Evolutionary conservation across 2,797 vertebrate species (phyloP).

Genomic region (Pteropus rufus): DNA sequence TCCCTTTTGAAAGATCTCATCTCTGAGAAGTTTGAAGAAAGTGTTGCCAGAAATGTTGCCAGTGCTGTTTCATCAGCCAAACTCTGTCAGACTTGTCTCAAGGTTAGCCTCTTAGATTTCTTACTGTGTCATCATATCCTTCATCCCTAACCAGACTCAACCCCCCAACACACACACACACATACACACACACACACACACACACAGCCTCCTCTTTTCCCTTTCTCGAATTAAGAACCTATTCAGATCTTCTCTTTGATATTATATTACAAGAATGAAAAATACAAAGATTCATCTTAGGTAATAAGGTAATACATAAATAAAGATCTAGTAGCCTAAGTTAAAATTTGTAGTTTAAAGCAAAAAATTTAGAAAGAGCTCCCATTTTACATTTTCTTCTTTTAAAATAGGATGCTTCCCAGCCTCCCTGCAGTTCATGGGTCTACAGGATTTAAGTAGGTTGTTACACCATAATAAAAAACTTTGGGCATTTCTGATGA

Average conservation of each 20-base stretch:
- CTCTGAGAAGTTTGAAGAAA: neutral
- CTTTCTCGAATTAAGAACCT: neutral
- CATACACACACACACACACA: neutral
- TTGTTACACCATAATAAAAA: neutral
- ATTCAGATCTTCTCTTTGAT: neutral
- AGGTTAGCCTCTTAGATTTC: neutral
- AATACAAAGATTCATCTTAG: neutral
- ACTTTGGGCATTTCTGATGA: neutral
- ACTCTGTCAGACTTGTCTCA: neutral
- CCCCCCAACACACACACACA: neutral
- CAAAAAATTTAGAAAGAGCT: neutral
- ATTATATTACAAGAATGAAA: neutral
- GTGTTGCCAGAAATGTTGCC: neutral
- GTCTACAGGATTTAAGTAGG: neutral
- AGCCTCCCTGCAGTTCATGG: neutral
- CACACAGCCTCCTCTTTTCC: neutral
- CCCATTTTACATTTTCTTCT: constrained; percentile 18
- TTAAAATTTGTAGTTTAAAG: constrained; percentile 45
- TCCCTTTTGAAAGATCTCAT: neutral
- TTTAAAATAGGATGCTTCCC: neutral
- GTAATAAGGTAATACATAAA: neutral
- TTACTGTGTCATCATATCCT: neutral
- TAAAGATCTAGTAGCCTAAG: neutral
- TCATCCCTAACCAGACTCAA: neutral
- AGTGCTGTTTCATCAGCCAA: neutral